These are phyloP conservation scores for Tetramorium simillimum DNA, from an alignment of 1,140 invertebrate species.

Conservation along the genomic window DNA sequence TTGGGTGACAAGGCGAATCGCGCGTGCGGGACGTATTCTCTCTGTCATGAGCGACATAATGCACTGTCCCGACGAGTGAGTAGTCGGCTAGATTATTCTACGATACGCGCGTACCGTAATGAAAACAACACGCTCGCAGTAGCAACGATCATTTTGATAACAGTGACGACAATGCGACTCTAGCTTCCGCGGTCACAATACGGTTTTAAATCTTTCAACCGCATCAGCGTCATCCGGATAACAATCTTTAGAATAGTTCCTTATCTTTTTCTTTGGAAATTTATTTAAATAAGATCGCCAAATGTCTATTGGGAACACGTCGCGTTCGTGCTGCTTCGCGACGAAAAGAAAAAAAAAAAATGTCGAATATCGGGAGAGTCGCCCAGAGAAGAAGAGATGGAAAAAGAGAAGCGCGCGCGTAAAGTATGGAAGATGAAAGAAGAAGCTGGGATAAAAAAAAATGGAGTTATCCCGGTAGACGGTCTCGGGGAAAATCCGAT, in stretches of 20 bases:
- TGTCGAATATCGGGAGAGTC: not conserved
- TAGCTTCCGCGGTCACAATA: not conserved
- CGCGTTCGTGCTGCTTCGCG: not conserved
- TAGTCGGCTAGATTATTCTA: slow-evolving; percentile 28
- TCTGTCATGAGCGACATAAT: slow-evolving; percentile 9
- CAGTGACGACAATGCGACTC: not conserved
- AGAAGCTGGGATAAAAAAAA: slow-evolving; percentile 19
- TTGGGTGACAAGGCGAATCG: slow-evolving; percentile 56
- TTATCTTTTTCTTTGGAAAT: not conserved
- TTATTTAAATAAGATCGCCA: not conserved
- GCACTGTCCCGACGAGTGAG: slow-evolving; percentile 4
- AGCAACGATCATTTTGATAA: not conserved
- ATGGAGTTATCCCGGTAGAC: slow-evolving; percentile 20
- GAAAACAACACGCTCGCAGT: slow-evolving; percentile 11
- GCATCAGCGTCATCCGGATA: not conserved
- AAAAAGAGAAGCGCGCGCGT: not conserved
- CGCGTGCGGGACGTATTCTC: slow-evolving; percentile 9
- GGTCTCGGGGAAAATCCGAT: slow-evolving; percentile 18
- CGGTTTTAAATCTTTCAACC: not conserved
- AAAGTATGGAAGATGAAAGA: slow-evolving; percentile 14
- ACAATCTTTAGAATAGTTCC: not conserved
- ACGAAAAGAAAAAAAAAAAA: not conserved
- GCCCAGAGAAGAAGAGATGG: not conserved
- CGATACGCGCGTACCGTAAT: slow-evolving; percentile 38
- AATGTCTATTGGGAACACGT: not conserved